Conservation (phyloP, 2,113 vertebrate species). For the Ramphastos sulfuratus region DNA sequence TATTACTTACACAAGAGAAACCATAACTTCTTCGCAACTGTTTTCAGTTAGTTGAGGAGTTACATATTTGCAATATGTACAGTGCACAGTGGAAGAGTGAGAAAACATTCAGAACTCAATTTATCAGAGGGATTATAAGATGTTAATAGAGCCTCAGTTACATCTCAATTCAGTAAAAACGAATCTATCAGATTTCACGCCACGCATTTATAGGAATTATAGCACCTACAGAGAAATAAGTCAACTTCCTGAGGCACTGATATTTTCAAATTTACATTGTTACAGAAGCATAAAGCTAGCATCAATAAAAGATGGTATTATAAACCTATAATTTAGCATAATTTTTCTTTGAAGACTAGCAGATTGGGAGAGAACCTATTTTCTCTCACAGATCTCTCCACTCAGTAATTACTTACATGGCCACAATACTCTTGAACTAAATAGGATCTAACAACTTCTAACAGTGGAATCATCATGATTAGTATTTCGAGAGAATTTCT, state of each 20-base stretch:
- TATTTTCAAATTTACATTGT: background rate
- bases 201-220: background rate
- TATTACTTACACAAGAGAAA: conserved; percentile 60
- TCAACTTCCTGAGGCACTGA: background rate
- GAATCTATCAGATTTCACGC: background rate
- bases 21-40: conserved; percentile 13
- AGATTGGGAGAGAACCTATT: background rate
- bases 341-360: background rate
- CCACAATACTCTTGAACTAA: background rate
- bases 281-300: background rate
- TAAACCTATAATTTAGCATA: background rate
- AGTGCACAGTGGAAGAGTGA: background rate
- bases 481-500: background rate
- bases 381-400: background rate
- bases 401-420: background rate
- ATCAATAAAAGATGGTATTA: background rate
- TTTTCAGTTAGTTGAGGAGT: background rate
- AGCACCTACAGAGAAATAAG: conserved; percentile 25
- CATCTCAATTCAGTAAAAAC: background rate
- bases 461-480: background rate
- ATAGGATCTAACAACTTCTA: background rate
- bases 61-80: background rate
- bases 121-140: background rate
- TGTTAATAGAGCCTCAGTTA: background rate
- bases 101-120: background rate